phyloP scores from a whole-genome alignment of 2,797 vertebrate species.

The Kryptopterus vitreolus region DNA sequence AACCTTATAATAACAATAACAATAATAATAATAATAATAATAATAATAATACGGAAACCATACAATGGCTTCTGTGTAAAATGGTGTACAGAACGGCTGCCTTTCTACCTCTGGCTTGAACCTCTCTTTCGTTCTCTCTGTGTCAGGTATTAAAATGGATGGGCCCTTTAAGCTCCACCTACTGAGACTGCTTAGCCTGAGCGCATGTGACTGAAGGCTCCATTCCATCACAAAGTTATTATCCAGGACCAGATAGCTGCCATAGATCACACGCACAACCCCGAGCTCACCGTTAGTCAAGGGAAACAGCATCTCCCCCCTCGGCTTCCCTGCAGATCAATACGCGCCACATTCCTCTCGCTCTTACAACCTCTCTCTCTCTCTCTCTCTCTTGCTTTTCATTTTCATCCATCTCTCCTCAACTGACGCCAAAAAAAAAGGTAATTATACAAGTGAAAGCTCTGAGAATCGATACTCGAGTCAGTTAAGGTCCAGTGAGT shows the following conservation, averaged over 20 bases:
- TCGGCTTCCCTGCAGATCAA: conserved; percentile 84
- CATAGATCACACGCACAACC: conserved; percentile 90
- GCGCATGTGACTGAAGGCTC: conserved; percentile 73
- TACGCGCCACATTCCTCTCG: conserved; percentile 78
- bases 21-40: no score
- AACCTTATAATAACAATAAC: no score
- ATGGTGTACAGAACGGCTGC: no score
- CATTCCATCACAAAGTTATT: conserved; percentile 96
- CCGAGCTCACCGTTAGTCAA: conserved; percentile 88
- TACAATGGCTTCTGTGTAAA: no score
- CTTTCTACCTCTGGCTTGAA: not conserved
- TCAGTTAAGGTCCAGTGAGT: conserved; percentile 71
- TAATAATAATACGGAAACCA: no score
- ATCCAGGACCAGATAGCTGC: conserved; percentile 79
- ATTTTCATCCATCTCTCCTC: conserved; percentile 32
- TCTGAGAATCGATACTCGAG: conserved; percentile 88
- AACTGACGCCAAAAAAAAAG: conserved; percentile 77
- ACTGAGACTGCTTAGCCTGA: conserved; percentile 60
- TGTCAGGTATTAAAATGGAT: conserved; percentile 74
- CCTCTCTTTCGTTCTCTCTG: not conserved
- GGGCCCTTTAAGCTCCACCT: conserved; percentile 66
- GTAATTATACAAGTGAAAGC: conserved; percentile 95
- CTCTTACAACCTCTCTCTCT: conserved; percentile 46
- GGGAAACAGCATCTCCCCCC: conserved; percentile 81
- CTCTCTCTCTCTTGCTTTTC: conserved; percentile 29